Percentiles rank a stretch among this genome's conserved stretches.
These are phyloP conservation scores for Seira ritae DNA, from an alignment of 2,888 invertebrate species.

Conservation along the genomic window DNA sequence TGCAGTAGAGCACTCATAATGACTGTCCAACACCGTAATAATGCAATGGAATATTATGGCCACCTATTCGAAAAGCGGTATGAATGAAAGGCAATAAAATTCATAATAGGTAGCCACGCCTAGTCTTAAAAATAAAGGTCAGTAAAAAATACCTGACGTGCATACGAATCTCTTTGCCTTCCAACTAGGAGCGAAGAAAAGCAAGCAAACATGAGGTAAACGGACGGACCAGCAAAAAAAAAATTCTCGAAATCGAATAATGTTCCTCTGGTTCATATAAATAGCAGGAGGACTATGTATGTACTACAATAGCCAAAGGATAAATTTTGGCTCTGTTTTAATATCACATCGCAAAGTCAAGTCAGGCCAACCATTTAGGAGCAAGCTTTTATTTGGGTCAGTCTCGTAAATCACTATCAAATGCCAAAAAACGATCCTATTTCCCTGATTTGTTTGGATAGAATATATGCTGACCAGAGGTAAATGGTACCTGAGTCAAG, in stretches of 20 bases:
- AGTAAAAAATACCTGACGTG: constrained; percentile 33
- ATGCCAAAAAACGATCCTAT: constrained; percentile 58
- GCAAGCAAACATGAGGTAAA: not conserved
- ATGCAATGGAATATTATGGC: constrained; percentile 7
- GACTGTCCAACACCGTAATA: constrained; percentile 7
- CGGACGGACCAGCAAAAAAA: not conserved
- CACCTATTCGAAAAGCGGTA: constrained; percentile 1
- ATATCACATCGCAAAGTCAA: constrained; percentile 39
- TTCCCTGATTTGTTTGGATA: constrained; percentile 49
- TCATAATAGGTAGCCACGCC: constrained; percentile 60
- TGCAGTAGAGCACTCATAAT: not conserved
- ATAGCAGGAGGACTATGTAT: too few relatives aligned
- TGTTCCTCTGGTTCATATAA: too few relatives aligned
- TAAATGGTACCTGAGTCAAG: constrained; percentile 1
- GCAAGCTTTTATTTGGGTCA: constrained; percentile 48
- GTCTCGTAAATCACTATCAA: constrained; percentile 57
- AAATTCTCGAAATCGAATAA: not conserved
- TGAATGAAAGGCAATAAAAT: constrained; percentile 60
- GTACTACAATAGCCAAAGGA: not conserved
- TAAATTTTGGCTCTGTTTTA: constrained; percentile 27
- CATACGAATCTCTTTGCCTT: constrained; percentile 21
- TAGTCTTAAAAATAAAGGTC: constrained; percentile 62
- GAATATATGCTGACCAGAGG: constrained; percentile 5
- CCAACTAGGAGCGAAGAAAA: not conserved
- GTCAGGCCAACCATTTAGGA: constrained; percentile 48